Evolutionary conservation across 2,113 vertebrate genomes (phyloP).

Genomic region (Spea multiplicata): DNA sequence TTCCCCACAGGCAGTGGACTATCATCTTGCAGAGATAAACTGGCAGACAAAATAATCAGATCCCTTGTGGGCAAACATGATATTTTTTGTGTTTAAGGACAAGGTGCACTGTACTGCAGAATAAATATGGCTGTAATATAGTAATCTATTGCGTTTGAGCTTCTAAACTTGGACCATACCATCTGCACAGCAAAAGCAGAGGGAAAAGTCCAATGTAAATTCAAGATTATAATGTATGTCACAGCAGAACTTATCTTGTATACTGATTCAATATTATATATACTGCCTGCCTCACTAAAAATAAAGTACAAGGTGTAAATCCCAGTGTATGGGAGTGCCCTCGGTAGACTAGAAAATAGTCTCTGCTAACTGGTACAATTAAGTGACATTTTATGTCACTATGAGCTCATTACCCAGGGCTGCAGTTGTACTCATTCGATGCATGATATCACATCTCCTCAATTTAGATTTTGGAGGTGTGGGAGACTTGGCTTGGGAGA

Average conservation of each 20-base stretch:
- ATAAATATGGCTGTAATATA: background rate
- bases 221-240: no score
- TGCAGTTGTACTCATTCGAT: background rate
- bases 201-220: no score
- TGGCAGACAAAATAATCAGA: background rate
- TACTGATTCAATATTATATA: no score
- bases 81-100: background rate
- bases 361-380: conserved; percentile 9
- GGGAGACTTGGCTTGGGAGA: no score
- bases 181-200: no score
- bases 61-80: background rate
- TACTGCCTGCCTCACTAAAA: no score
- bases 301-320: no score
- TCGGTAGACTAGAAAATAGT: background rate
- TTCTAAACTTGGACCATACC: no score
- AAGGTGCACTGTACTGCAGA: conserved; percentile 18
- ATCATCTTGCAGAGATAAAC: conserved; percentile 75
- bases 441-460: conserved; percentile 4
- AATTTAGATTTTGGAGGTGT: background rate
- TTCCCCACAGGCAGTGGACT: conserved; percentile 55
- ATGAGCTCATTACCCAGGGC: conserved; percentile 17
- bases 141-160: no score
- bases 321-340: background rate
- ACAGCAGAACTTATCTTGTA: no score
- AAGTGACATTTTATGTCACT: background rate